Conservation (phyloP, 1,140 invertebrate species). For the Drosophila subpulchrella region DNA sequence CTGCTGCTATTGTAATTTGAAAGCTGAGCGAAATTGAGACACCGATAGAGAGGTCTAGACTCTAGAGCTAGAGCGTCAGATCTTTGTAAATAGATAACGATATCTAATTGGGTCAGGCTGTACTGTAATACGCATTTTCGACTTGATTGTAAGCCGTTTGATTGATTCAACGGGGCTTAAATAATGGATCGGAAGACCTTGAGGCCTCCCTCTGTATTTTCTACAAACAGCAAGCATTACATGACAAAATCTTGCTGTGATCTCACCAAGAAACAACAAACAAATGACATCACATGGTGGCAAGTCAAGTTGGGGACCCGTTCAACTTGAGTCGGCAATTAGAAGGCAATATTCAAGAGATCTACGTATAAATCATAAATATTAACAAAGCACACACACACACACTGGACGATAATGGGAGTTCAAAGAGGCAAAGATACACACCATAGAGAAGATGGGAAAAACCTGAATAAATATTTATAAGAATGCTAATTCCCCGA, state of each 20-base stretch:
- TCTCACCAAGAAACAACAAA: slow-evolving; percentile 48
- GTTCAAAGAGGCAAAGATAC: slow-evolving; percentile 44
- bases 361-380: slow-evolving; percentile 58
- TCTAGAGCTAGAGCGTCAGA: not conserved
- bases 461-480: slow-evolving; percentile 73
- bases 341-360: slow-evolving; percentile 48
- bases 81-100: slow-evolving; percentile 41
- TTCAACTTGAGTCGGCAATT: slow-evolving; percentile 75
- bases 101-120: slow-evolving; percentile 52
- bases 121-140: slow-evolving; percentile 37
- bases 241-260: slow-evolving; percentile 45
- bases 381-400: slow-evolving; percentile 56
- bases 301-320: slow-evolving; percentile 49
- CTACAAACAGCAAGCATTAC: slow-evolving; percentile 17
- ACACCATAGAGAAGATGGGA: slow-evolving; percentile 28
- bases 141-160: slow-evolving; percentile 35
- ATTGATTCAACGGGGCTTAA: slow-evolving; percentile 29
- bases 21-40: not conserved
- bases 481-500: slow-evolving; percentile 72
- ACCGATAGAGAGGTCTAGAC: slow-evolving; percentile 6
- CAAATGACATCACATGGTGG: slow-evolving; percentile 63
- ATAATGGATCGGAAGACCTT: slow-evolving; percentile 23
- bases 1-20: slow-evolving; percentile 9
- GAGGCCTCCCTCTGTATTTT: not conserved
- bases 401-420: slow-evolving; percentile 34